Percentiles rank a stretch among this genome's conserved stretches.
phyloP scores from a whole-genome alignment of 2,113 vertebrate genomes.

The Rhinoptilus africanus region DNA sequence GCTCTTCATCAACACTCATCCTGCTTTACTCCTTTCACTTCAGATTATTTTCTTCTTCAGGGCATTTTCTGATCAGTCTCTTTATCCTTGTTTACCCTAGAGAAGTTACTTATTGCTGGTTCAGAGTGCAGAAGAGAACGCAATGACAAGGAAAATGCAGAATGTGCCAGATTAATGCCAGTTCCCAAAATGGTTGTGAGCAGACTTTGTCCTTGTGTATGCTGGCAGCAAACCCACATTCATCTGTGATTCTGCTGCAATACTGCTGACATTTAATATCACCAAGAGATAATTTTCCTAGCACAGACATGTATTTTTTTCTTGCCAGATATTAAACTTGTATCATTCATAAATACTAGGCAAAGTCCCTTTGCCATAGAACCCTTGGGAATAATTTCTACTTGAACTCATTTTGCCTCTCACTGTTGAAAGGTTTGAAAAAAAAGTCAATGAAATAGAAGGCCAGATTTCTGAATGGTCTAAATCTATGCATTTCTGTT shows the following conservation, averaged over 20 bases:
- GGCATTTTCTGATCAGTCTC: neutral
- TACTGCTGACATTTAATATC: constrained; percentile 21
- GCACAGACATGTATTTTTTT: neutral
- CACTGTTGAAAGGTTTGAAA: neutral
- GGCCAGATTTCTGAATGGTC: neutral
- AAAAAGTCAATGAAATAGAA: neutral
- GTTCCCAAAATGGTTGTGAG: neutral
- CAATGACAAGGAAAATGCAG: neutral
- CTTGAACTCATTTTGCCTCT: neutral
- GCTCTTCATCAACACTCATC: neutral
- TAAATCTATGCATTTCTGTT: neutral
- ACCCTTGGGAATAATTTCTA: neutral
- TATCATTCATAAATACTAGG: neutral
- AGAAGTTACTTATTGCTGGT: neutral
- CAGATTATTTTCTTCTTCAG: neutral
- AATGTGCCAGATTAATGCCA: neutral
- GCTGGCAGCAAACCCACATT: constrained; percentile 13
- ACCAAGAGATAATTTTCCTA: constrained; percentile 32
- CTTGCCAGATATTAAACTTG: neutral
- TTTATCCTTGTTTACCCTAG: neutral
- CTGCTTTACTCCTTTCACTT: neutral
- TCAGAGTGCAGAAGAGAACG: neutral
- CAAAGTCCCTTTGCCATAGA: neutral
- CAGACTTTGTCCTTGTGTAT: neutral
- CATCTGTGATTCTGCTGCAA: neutral